Base-by-base conservation (phyloP, 1,140 invertebrate genomes). In the Luehdorfia chinensis region DNA sequence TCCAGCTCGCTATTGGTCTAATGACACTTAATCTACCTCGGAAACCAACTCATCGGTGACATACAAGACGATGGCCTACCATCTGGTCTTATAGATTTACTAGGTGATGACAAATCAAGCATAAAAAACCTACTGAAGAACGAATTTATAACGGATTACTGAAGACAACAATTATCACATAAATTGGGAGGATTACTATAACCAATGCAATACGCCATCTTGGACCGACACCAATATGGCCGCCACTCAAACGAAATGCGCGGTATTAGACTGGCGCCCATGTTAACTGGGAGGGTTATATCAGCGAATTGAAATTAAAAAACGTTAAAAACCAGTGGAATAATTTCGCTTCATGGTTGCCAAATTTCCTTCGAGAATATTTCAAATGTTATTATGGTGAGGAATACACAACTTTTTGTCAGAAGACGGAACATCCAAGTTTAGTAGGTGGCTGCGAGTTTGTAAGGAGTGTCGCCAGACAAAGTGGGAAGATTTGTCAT, bases 201-300 rank as follows among this genome's bases (percentile, higher is more conserved):
- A 90, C 23, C 89, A 93, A 36, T 94, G 93, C 65, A 90, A 93
- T 51, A 87, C 90, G 50, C 90, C 92, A 9, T 88, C 92, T 1
- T 92, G 90, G 89, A 88, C 91, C 37, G 89, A 92, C 59, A 76
- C 88, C 3, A 93, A 92, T 36, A 89, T 88, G 3, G 91, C 91
- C 11, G 87, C 89, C 18, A 90, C 92, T 0, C 93, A 94, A 71
- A 78, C 92, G 0, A 90, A 90, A 32, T 95, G 94, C 59, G 87
- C 91, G 0, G 87, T 92, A 25, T 67, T 94, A 1, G 90, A 92
- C n/a, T 43, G 90, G 92, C 6, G 75, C 91, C 15, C 74, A 87
- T 1, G 85, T 94, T 2, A 88, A 90, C 23, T 94, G 93, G 93
- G 90, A 93, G 47, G 93, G 93, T 19, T 92, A 91, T 58, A 88